Conservation (phyloP, 2,888 invertebrate species). For the Lumbricus terrestris region DNA sequence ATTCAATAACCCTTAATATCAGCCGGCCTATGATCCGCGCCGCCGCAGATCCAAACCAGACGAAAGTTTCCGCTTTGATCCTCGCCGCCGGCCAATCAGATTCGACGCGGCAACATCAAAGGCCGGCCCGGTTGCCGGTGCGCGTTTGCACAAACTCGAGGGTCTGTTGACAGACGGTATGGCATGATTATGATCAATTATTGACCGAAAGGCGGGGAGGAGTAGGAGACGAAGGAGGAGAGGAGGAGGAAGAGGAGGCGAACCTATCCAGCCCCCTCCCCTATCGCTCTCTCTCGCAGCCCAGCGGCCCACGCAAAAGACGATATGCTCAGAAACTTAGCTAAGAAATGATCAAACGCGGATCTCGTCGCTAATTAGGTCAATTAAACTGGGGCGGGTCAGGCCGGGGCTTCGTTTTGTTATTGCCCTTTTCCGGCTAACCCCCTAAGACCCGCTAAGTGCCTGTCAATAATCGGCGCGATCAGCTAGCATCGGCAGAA, state of each 20-base stretch:
- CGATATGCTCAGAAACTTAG: not conserved
- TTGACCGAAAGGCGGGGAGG: not conserved
- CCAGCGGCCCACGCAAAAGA: not conserved
- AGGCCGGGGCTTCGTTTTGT: not conserved
- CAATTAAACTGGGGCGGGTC: constrained; percentile 16
- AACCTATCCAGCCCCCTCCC: constrained; percentile 15
- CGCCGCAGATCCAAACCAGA: constrained; percentile 10
- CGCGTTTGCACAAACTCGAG: constrained; percentile 17
- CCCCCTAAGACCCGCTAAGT: not conserved
- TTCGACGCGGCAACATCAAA: constrained; percentile 13
- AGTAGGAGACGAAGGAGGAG: too few species aligned
- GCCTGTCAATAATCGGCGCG: not conserved
- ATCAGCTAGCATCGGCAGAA: not conserved
- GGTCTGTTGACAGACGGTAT: constrained; percentile 17
- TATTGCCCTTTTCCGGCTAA: constrained; percentile 11
- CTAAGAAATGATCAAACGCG: constrained; percentile 17
- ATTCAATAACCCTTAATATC: constrained; percentile 19
- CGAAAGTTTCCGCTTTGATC: constrained; percentile 15
- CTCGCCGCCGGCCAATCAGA: constrained; percentile 13
- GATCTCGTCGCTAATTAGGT: not conserved
- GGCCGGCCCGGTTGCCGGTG: constrained; percentile 4
- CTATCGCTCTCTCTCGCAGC: not conserved
- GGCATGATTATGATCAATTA: constrained; percentile 17
- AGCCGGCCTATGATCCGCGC: constrained; percentile 7
- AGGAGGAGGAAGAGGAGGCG: too few species aligned